These are phyloP conservation scores for Centruroides vittatus DNA, from an alignment of 1,140 invertebrate species.

Conservation along the genomic window DNA sequence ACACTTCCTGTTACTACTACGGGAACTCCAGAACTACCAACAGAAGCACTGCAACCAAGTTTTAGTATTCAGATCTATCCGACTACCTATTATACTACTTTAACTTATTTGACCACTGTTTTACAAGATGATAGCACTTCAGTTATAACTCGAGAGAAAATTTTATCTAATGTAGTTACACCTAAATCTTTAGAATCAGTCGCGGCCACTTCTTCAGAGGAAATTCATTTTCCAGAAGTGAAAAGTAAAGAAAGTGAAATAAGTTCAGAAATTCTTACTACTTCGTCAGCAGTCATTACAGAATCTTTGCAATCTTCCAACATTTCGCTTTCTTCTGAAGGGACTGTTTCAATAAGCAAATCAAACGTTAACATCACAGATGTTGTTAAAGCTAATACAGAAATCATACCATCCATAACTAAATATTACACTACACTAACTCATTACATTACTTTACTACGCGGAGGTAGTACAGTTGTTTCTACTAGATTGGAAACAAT, in stretches of 20 bases:
- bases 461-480: conserved; percentile 58
- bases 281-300: not conserved
- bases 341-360: too few species aligned
- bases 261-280: too few species aligned
- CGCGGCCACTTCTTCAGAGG: not conserved
- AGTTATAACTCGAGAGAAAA: conserved; percentile 56
- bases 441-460: conserved; percentile 48
- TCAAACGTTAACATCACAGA: too few species aligned
- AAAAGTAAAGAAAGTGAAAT: too few species aligned
- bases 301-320: not conserved
- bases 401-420: too few species aligned
- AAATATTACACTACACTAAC: not conserved
- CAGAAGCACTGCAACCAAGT: not conserved
- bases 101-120: conserved; percentile 65
- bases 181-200: not conserved
- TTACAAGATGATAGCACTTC: conserved; percentile 64
- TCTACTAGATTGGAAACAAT: conserved; percentile 60
- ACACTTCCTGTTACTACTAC: conserved; percentile 53
- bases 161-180: conserved; percentile 33
- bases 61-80: conserved; percentile 4
- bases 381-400: too few species aligned
- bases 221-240: too few species aligned
- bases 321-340: too few species aligned
- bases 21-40: not conserved
- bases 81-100: conserved; percentile 54